Percentiles rank a stretch among this genome's conserved stretches.
These are phyloP conservation scores for Anas platyrhynchos DNA, from an alignment of 2,113 vertebrate genomes.

Conservation along the genomic window DNA sequence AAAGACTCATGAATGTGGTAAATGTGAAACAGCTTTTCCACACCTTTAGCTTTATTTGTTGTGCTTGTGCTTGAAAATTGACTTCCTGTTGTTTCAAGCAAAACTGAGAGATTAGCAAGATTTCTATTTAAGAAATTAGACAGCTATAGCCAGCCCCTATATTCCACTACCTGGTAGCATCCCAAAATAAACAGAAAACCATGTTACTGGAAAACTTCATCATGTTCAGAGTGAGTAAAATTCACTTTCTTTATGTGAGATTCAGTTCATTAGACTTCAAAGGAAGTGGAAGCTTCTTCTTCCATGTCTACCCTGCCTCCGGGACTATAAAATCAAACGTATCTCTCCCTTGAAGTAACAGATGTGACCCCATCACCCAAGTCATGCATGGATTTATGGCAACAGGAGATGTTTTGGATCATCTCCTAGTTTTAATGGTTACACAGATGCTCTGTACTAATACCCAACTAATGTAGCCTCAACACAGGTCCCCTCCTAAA, in stretches of 20 bases:
- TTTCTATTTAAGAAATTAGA: not conserved
- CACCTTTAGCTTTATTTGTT: not conserved
- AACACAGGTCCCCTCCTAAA: not conserved
- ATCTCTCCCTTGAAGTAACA: not conserved
- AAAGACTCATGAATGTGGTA: not conserved
- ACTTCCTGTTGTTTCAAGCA: slow-evolving; percentile 19
- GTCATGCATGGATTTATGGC: not conserved
- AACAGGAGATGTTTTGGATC: not conserved
- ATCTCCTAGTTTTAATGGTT: not conserved
- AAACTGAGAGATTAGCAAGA: not conserved
- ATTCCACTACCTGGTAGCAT: not conserved
- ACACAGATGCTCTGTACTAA: not conserved
- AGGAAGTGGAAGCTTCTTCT: not conserved
- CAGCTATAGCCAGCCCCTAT: not conserved
- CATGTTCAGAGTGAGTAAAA: not conserved
- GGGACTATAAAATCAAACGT: not conserved
- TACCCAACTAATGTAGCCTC: not conserved
- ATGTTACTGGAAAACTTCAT: slow-evolving; percentile 1
- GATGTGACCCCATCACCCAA: not conserved
- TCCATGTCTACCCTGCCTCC: not conserved
- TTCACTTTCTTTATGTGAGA: not conserved
- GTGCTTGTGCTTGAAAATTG: not conserved
- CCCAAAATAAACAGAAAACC: not conserved
- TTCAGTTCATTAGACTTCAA: slow-evolving; percentile 6
- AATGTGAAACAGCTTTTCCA: slow-evolving; percentile 17